phyloP scores from a whole-genome alignment of 2,797 vertebrate species.

The Trachurus trachurus region DNA sequence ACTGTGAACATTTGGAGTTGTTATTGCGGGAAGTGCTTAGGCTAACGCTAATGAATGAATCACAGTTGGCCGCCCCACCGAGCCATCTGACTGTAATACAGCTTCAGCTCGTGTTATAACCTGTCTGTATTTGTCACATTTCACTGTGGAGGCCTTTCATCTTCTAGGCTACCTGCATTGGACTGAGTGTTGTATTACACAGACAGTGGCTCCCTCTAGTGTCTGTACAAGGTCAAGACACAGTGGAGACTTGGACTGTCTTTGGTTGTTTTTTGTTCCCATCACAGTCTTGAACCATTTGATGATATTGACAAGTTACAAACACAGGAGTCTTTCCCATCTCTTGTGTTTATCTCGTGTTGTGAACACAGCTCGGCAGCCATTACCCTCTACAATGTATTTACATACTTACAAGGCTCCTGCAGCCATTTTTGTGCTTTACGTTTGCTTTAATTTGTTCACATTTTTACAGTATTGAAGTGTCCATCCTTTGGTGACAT shows the following conservation, averaged over 20 bases:
- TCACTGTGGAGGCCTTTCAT: neutral
- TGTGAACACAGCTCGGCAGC: neutral
- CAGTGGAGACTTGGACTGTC: neutral
- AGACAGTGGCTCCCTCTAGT: constrained; percentile 58
- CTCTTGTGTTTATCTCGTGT: neutral
- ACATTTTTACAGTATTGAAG: neutral
- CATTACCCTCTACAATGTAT: neutral
- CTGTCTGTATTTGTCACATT: constrained; percentile 1
- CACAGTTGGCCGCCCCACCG: neutral
- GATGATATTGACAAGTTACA: constrained; percentile 2
- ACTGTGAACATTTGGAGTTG: neutral
- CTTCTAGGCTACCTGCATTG: neutral
- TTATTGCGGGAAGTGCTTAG: neutral
- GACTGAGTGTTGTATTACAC: neutral
- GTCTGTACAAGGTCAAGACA: constrained; percentile 9
- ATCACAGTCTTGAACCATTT: constrained; percentile 16
- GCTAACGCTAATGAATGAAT: neutral
- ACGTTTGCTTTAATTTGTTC: neutral
- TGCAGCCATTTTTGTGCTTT: neutral
- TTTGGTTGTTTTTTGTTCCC: neutral
- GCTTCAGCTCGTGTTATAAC: neutral
- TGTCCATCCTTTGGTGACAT: neutral
- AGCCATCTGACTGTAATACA: constrained; percentile 9
- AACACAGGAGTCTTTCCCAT: neutral
- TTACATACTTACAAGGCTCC: neutral